Percentiles rank a stretch among this genome's conserved stretches.
Evolutionary conservation across 1,140 invertebrate species (phyloP).

Genomic region (Calephelis virginiensis): DNA sequence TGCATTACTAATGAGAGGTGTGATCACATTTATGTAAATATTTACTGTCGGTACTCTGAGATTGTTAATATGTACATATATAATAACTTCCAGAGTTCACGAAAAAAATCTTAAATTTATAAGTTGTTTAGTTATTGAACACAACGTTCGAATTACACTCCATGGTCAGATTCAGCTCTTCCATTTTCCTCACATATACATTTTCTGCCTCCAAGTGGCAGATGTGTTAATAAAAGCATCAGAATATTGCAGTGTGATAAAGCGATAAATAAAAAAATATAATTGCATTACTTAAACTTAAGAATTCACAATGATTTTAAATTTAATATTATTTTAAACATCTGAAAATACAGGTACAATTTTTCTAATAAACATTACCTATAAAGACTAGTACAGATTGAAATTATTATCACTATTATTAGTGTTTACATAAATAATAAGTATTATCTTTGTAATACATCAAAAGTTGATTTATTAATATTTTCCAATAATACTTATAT

Average conservation of each 20-base stretch:
- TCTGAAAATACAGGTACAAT: conserved; percentile 9
- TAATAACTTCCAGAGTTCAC: no score
- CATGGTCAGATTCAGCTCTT: no score
- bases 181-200: no score
- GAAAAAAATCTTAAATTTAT: no score
- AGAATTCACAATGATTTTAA: not conserved
- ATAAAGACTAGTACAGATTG: conserved; percentile 10
- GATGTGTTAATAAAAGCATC: conserved; percentile 1
- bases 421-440: not conserved
- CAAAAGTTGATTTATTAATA: not conserved
- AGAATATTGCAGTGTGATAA: conserved; percentile 4
- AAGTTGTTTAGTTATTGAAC: no score
- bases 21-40: no score
- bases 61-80: no score
- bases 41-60: no score
- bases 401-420: not conserved
- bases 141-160: no score
- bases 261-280: conserved; percentile 14
- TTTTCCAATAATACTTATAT: not conserved
- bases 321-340: not conserved
- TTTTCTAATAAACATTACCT: not conserved
- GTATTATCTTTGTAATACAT: not conserved
- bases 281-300: conserved; percentile 6
- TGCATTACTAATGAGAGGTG: no score
- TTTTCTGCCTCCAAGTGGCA: not conserved